Evolutionary conservation across 2,888 invertebrate species (phyloP).

Genomic region (Molorchus minor): DNA sequence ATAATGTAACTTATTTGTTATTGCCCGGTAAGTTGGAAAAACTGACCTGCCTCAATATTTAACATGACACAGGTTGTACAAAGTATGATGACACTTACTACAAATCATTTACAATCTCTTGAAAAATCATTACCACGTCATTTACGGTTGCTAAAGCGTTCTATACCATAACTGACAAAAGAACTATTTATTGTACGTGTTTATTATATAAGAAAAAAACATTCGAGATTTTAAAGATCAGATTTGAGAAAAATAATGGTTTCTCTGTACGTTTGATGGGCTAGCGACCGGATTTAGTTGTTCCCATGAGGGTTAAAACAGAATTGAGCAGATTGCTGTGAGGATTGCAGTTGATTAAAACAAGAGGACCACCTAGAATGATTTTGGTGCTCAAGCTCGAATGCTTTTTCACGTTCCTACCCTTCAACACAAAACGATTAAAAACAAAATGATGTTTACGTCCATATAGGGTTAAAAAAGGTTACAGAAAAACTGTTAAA

Average conservation of each 20-base stretch:
- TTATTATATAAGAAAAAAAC: neutral
- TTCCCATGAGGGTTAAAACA: conserved; percentile 51
- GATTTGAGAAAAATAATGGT: conserved; percentile 44
- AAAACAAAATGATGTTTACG: conserved; percentile 39
- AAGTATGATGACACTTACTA: too few species aligned
- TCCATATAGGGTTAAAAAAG: too few species aligned
- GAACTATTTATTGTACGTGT: too few species aligned
- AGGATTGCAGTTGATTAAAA: conserved; percentile 56
- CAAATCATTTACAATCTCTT: too few species aligned
- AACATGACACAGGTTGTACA: too few species aligned
- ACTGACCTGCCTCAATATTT: too few species aligned
- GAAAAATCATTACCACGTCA: too few species aligned
- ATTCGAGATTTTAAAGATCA: neutral
- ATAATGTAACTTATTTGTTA: too few species aligned
- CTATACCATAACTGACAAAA: too few species aligned
- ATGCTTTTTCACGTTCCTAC: conserved; percentile 35
- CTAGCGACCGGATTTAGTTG: conserved; percentile 50
- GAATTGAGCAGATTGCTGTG: conserved; percentile 55
- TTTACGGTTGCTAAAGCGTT: too few species aligned
- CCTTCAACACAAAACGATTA: conserved; percentile 34
- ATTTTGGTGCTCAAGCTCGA: conserved; percentile 28
- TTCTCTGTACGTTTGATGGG: conserved; percentile 43
- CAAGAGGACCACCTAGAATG: conserved; percentile 47
- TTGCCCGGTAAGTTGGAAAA: too few species aligned
- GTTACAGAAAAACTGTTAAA: too few species aligned